phyloP scores from a whole-genome alignment of 1,140 invertebrate genomes.

The Achroia grisella region DNA sequence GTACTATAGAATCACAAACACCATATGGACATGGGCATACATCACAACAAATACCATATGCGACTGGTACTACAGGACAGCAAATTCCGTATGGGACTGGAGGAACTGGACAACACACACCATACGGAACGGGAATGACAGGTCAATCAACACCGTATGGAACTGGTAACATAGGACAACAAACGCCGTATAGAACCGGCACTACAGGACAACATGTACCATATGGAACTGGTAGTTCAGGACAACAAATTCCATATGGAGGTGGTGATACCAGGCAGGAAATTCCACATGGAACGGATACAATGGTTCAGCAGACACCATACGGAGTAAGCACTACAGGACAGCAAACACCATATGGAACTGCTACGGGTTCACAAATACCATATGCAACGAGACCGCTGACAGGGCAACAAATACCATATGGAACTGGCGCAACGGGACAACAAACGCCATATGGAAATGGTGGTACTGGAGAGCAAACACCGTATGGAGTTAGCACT shows the following conservation, averaged over 20 bases:
- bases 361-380: neutral
- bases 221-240: constrained; percentile 16
- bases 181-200: neutral
- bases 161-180: neutral
- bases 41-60: neutral
- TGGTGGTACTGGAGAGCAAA: neutral
- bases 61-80: neutral
- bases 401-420: constrained; percentile 1
- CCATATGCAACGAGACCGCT: neutral
- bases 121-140: neutral
- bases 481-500: neutral
- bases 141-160: neutral
- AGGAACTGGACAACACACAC: constrained; percentile 6
- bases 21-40: neutral
- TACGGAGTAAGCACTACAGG: neutral
- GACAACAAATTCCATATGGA: neutral
- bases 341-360: constrained; percentile 1
- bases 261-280: constrained; percentile 9
- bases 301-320: neutral
- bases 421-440: neutral
- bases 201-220: constrained; percentile 2
- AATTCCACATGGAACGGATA: neutral
- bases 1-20: neutral
- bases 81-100: neutral
- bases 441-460: neutral